These are phyloP conservation scores for Panopea generosa DNA, from an alignment of 2,888 invertebrate species.

Conservation along the genomic window DNA sequence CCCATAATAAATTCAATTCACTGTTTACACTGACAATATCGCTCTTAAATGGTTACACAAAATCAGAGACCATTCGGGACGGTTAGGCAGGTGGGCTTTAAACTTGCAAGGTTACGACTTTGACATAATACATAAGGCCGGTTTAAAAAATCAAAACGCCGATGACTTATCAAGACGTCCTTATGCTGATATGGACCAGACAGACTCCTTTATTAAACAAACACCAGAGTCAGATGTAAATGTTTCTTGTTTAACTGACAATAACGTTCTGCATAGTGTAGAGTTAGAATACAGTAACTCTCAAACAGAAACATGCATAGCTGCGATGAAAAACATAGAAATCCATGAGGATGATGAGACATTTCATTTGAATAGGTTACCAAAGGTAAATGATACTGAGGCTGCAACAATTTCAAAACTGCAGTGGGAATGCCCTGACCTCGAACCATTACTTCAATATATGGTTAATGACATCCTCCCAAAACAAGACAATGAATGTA, in stretches of 20 bases:
- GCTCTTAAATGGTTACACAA: conserved; percentile 40
- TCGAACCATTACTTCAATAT: conserved; percentile 9
- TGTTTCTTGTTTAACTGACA: neutral
- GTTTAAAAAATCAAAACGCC: conserved; percentile 36
- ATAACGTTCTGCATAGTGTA: conserved; percentile 11
- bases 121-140: conserved; percentile 39
- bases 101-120: conserved; percentile 39
- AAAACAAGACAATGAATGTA: conserved; percentile 11
- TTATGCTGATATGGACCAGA: conserved; percentile 4
- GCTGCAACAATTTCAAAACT: conserved; percentile 8
- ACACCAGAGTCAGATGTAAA: neutral
- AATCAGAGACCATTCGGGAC: conserved; percentile 24
- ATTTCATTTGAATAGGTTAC: neutral
- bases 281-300: too few relatives aligned
- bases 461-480: conserved; percentile 23
- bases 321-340: conserved; percentile 18
- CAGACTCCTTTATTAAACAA: neutral
- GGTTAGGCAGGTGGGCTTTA: conserved; percentile 45
- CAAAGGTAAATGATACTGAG: neutral
- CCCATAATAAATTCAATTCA: conserved; percentile 47
- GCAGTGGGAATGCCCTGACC: conserved; percentile 35
- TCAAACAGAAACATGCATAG: too few relatives aligned
- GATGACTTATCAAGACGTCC: conserved; percentile 40
- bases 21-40: conserved; percentile 54
- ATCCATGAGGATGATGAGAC: conserved; percentile 18